Base-by-base conservation (phyloP, 2,113 vertebrate genomes). In the Sander vitreus region DNA sequence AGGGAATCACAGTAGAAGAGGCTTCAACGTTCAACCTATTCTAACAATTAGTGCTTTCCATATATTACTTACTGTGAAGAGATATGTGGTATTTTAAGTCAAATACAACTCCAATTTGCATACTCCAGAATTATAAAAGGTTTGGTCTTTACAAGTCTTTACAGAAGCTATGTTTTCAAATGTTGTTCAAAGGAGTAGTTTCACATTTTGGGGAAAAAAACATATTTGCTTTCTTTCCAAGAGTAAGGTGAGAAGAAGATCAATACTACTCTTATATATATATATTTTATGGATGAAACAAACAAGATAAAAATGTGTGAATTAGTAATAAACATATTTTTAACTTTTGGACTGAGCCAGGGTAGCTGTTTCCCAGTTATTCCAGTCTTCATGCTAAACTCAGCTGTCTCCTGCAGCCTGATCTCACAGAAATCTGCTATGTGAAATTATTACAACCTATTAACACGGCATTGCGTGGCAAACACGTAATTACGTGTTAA, bases 21-120 rank as follows among this genome's bases (percentile, higher is more conserved):
- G 30, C 64, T 64, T 15, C 58, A 71, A 57, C 53, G 53, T 63
- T 76, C 27, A 33, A n/a, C 68, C 45, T 74, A 27, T 65, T 85
- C 21, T 53, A 54, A 73, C 27, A 74, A n/a, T 58, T 51, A 59
- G 54, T 39, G 30, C 25, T 73, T 77, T 59, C 48, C 45, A 67
- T 69, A 51, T 48, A 59, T 65, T 60, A 13, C 10, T 66, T 43
- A 50, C 43, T 64, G 50, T 71, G 36, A 51, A 14, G n/a, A 21
- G 57, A n/a, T 64, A 15, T 39, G 21, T 13, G 27, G 23, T 36
- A 33, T 62, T 30, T 25, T 27, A 11, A 72, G 55, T 75, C 0
- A 57, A 74, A 82, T 18, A 19, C 13, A 25, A 39, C 10, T 73
- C 1, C 0, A 45, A 15, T 50, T 71, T 39, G 8, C 36, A 58